These are phyloP conservation scores for Melanerpes formicivorus DNA, from an alignment of 2,113 vertebrate species.

Conservation along the genomic window DNA sequence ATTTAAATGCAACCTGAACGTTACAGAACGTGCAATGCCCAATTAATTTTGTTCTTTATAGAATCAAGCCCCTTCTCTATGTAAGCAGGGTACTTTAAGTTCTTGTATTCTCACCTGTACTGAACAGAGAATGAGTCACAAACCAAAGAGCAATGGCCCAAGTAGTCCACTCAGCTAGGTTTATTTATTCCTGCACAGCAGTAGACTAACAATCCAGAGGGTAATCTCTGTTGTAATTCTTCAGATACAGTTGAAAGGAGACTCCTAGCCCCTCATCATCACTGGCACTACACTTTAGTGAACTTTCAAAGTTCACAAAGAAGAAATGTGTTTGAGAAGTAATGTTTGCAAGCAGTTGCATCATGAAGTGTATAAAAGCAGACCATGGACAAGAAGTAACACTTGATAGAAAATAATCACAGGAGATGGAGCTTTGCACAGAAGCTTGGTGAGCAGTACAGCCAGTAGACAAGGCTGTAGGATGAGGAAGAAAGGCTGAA, in stretches of 20 bases:
- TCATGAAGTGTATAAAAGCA: not conserved
- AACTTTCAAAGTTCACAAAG: slow-evolving; percentile 71
- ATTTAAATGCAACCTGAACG: slow-evolving; percentile 21
- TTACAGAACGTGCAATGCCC: slow-evolving; percentile 1
- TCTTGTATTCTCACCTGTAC: slow-evolving; percentile 46
- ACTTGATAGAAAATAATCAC: not conserved
- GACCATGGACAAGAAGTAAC: not conserved
- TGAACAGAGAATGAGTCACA: slow-evolving; percentile 44
- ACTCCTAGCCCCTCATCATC: not conserved
- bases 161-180: slow-evolving; percentile 29
- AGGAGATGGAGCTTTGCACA: not conserved
- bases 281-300: not conserved
- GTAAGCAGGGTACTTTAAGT: slow-evolving; percentile 29
- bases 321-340: not conserved
- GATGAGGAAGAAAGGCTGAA: not conserved
- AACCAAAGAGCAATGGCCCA: not conserved
- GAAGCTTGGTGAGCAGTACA: not conserved
- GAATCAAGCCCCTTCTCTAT: not conserved
- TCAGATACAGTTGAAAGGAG: slow-evolving; percentile 35
- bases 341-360: not conserved
- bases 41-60: slow-evolving; percentile 51
- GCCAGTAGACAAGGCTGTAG: not conserved
- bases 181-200: slow-evolving; percentile 53
- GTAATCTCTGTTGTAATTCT: slow-evolving; percentile 51
- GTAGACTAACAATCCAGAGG: slow-evolving; percentile 48